These are phyloP conservation scores for Pachyseris speciosa DNA, from an alignment of 64 coral and sea anemone genomes.

Conservation along the genomic window DNA sequence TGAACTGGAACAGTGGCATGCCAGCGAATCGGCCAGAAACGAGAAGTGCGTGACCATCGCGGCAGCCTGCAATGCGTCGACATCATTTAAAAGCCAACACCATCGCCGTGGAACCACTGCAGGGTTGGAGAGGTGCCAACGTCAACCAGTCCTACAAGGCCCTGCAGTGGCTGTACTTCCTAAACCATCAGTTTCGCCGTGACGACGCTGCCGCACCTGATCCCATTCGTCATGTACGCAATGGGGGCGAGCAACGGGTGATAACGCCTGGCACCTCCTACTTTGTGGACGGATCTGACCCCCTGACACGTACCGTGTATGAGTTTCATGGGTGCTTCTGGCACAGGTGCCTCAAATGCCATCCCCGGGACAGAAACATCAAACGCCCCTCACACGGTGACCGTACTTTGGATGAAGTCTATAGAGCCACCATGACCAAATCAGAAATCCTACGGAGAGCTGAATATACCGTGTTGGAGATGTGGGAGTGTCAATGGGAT, in stretches of 20 bases:
- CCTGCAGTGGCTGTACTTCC: constrained; percentile 7
- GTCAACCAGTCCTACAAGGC: no score
- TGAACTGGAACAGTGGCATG: constrained; percentile 1
- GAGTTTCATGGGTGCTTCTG: constrained; percentile 42
- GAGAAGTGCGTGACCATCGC: not conserved
- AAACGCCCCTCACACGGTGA: not conserved
- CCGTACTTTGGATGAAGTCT: not conserved
- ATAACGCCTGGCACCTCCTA: not conserved
- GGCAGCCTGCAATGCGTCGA: not conserved
- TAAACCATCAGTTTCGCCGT: not conserved
- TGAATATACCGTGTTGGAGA: not conserved
- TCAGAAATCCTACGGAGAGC: not conserved
- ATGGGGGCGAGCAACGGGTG: not conserved
- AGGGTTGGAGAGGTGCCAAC: no score
- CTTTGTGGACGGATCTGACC: constrained; percentile 43
- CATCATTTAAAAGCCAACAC: not conserved
- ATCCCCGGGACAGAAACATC: not conserved
- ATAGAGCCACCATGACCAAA: not conserved
- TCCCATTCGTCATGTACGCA: not conserved
- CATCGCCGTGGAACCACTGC: not conserved
- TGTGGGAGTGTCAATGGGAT: no score
- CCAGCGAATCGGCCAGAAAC: not conserved
- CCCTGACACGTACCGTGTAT: not conserved
- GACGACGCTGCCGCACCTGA: no score
- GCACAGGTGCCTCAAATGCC: not conserved